Evolutionary conservation across 2,888 invertebrate species (phyloP), one percentile per base, ranked within the genome.

Genomic region (Campopleginae sp.): DNA sequence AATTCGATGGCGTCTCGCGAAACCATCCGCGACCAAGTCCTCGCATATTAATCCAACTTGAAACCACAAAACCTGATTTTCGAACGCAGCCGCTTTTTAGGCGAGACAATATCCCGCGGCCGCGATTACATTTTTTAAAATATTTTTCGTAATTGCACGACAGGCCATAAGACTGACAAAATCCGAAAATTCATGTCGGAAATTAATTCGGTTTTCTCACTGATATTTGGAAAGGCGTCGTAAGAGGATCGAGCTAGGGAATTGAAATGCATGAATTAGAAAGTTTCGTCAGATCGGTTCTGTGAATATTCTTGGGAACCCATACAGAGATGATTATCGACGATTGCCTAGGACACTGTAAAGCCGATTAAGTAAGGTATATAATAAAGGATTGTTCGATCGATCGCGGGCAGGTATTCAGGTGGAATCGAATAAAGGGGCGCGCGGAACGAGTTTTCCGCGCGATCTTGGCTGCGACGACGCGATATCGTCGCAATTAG

Each of bases 1-100:
- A 63, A 61, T 33, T 63, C 51, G 38, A 86, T 87, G 86, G 78
- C 86, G 84, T 87, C 75, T 81, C 83, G 63, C 65, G 63, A 72
- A 79, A 79, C 78, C 19, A 68, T n/a, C 38, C 38, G 38, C 42
- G 54, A 65, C 27, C 31, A 61, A 63, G 10, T 63, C n/a, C 38
- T 23, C 78, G n/a, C 86, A 86, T 87, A 86, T 84, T 31, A 48
- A 19, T 1, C 44, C 14, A 44, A 44, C 66, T 48, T n/a, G n/a
- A n/a, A n/a, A n/a, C n/a, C n/a, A n/a, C n/a, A n/a, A n/a, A n/a
- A n/a, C n/a, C n/a, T n/a, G n/a, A n/a, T n/a, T n/a, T n/a, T n/a
- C n/a, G n/a, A n/a, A n/a, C 48, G 17, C 3, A n/a, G 0, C n/a
- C 17, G 17, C n/a, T 51, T 51, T n/a, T 17, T n/a, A 0, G 1